Evolutionary conservation across 2,888 invertebrate genomes (phyloP), one percentile per base, ranked within the genome.

Genomic region (Drosophila trichaetosa): DNA sequence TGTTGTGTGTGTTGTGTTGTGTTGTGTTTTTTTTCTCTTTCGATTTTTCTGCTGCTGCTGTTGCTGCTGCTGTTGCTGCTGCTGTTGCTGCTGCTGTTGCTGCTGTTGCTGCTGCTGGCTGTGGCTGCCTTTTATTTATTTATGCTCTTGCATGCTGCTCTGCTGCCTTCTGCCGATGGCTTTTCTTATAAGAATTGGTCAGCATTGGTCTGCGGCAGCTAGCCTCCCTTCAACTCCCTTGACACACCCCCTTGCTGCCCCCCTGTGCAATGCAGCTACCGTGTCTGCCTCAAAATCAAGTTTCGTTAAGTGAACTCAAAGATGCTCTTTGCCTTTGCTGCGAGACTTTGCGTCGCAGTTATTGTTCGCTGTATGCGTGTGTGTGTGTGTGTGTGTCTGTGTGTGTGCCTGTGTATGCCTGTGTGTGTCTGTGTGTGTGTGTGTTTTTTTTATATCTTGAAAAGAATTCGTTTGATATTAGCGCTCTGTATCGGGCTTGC

Each of bases 391-490:
- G 60, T 65, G 34, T 69, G 56, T n/a, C n/a, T 72, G 49, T 66
- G 33, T 68, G 48, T 29, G 27, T 52, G 8, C 27, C 27, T 52
- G 29, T 46, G 54, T 54, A n/a, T 27, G 4, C 0, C 31, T 48
- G 21, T 53, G 5, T 16, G 33, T 65, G 36, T 46, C n/a, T 46
- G 16, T 52, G 13, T 36, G 24, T 29, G 24, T 62, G 46, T 67
- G 48, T 79, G 64, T 62, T 74, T 74, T 65, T 66, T 68, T 63
- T 84, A 90, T 90, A 92, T 90, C 91, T 90, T 72, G 82, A 80
- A 79, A 91, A 91, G 92, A 91, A 91, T 91, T 91, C 92, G 91
- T 92, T 91, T 91, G 91, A 91, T 91, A 90, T 91, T 87, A 91
- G 91, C 91, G 91, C 91, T 79, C 82, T 82, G 84, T 86, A 89